Evolutionary conservation across 2,888 invertebrate genomes (phyloP).

Genomic region (Papilio demoleus): DNA sequence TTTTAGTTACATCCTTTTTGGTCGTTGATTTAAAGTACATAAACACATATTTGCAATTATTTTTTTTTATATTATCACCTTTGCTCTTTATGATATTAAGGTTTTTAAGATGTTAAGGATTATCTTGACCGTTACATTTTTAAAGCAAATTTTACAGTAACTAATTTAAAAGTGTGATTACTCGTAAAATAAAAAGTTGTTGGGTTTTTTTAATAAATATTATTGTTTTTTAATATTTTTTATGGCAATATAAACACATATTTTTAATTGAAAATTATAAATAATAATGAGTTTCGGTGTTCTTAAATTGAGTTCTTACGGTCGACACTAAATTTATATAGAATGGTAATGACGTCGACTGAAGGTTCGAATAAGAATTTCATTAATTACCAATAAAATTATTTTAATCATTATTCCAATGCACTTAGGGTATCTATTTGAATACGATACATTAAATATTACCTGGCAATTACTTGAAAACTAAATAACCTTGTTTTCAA

Average conservation of each 20-base stretch:
- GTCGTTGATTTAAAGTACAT: not conserved
- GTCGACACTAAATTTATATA: slow-evolving; percentile 36
- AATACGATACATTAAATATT: slow-evolving; percentile 26
- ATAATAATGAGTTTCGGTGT: slow-evolving; percentile 35
- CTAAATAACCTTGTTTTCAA: slow-evolving; percentile 38
- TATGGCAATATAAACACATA: slow-evolving; percentile 12
- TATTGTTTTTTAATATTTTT: slow-evolving; percentile 10
- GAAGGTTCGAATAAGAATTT: slow-evolving; percentile 23
- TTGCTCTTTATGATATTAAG: no score
- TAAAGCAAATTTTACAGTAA: no score
- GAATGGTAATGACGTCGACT: slow-evolving; percentile 24
- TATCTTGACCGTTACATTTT: no score
- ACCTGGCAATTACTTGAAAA: slow-evolving; percentile 31
- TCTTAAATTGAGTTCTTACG: slow-evolving; percentile 3
- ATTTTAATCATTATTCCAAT: slow-evolving; percentile 18
- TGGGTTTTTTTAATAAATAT: not conserved
- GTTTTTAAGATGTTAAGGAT: no score
- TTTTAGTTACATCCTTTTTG: not conserved
- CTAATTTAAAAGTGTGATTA: not conserved
- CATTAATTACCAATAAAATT: not conserved
- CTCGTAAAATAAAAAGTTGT: not conserved
- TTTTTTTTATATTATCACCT: no score
- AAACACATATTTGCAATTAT: no score
- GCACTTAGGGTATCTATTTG: slow-evolving; percentile 11
- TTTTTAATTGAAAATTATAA: slow-evolving; percentile 34